Evolutionary conservation across 2,113 vertebrate species (phyloP), one percentile per base, ranked within the genome.

Genomic region (Eleginops maclovinus): DNA sequence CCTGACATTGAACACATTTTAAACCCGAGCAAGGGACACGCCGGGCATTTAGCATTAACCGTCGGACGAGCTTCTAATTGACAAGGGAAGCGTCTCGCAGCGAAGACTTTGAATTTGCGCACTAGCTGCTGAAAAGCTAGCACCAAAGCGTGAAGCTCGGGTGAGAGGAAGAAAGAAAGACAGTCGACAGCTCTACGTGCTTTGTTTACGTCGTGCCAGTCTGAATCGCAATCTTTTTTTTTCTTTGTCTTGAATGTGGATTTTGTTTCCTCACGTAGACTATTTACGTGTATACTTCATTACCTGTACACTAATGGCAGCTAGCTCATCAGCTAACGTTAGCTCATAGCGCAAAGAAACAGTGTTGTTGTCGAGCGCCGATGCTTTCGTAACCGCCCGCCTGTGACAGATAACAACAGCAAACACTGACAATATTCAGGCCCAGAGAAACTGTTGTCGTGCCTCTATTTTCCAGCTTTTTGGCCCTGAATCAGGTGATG

Each of bases 351-450:
- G 71, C 55, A 54, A n/a, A 75, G 47, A 51, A 77, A 75, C 63
- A 72, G 63, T 66, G 1, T 82, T 82, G 74, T 85, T 75, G 81
- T 81, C 56, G 70, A 84, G 73, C 56, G 79, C 58, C 75, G 83
- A 49, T 21, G 87, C 79, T 92, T 89, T 89, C 80, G 65, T 86
- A 87, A 91, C 82, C 63, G 51, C 61, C 70, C 24, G 64, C 43
- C 58, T 36, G 63, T 49, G 65, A 56, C 47, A 71, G 47, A 88
- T 60, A 64, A 47, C 36, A 2, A 46, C 1, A 36, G 46, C 47
- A 50, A 67, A 65, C 67, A 11, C 58, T 16, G 17, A 10, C 9
- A 16, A 19, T 1, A 47, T 67, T 24, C 66, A 8, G n/a, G 28
- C 50, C 70, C 53, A 12, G 16, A 51, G 40, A 14, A 8, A 4